Base-by-base conservation (phyloP, 2,888 invertebrate genomes). In the Oxyscelio sp. region DNA sequence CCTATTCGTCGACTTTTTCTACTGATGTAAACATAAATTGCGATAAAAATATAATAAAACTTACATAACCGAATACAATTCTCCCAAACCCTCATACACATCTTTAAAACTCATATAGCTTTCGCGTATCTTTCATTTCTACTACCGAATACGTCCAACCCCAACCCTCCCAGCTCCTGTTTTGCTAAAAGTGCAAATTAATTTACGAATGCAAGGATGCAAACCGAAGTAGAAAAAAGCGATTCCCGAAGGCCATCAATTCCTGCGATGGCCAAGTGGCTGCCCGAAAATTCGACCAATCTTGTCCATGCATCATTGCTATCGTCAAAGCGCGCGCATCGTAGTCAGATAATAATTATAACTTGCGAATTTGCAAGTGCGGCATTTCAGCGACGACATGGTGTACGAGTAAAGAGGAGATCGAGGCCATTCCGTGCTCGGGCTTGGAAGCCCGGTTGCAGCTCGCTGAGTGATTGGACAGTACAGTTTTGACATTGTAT, bases 401-500 rank as follows among this genome's bases (percentile, higher is more conserved):
- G 3, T 1, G 71, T 43, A 59, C 58, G 78, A 56, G 54, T 50
- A 63, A 65, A 70, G 75, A 75, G 75, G 58, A 63, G 63, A 74
- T 40, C 24, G 66, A 48, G 77, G 73, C 52, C 48, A 50, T 66
- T 48, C 43, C 52, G 58, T 38, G 27, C 45, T 15, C 11, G 63
- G 21, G 45, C 43, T 31, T 59, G 58, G 78, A 87, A 82, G 77
- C 87, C 85, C 83, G 90, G 90, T 91, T 88, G 89, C 86, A 90
- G 90, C 87, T 89, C 89, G 89, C 85, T 88, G 88, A 89, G 87
- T 89, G 87, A 89, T 88, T 89, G 90, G 91, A 90, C 90, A 88
- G 89, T 91, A 92, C 92, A 91, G 88, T 87, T 90, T 91, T 91
- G 88, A 89, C 89, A 89, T 87, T 92, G 91, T 92, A 92, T 92